phyloP scores from a whole-genome alignment of 2,888 invertebrate species.

The Melolontha melolontha region DNA sequence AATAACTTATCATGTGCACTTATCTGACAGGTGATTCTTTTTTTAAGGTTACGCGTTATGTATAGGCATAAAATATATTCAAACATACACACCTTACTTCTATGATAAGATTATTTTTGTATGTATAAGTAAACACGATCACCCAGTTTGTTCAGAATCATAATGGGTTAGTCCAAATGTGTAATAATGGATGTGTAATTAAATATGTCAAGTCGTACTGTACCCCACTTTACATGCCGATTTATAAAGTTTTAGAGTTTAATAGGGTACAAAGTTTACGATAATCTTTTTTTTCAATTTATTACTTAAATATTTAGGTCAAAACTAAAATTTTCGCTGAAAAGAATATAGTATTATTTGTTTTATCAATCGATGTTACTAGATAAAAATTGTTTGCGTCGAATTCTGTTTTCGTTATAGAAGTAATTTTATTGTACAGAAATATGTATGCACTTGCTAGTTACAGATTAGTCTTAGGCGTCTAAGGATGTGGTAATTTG shows the following conservation, averaged over 20 bases:
- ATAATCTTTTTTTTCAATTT: too few species aligned
- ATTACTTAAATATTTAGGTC: constrained; percentile 3
- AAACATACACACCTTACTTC: constrained; percentile 40
- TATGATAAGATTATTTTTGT: constrained; percentile 37
- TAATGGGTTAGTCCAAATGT: constrained; percentile 1
- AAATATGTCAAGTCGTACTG: too few species aligned
- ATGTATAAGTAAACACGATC: background rate
- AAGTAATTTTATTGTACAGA: too few species aligned
- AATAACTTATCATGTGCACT: constrained; percentile 25
- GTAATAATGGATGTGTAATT: too few species aligned
- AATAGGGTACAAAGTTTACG: too few species aligned
- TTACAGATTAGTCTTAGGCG: too few species aligned
- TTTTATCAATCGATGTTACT: background rate
- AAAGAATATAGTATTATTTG: constrained; percentile 8
- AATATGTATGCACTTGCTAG: too few species aligned
- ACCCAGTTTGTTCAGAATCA: background rate
- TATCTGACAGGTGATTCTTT: constrained; percentile 41
- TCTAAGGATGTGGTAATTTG: too few species aligned
- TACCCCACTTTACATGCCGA: too few species aligned
- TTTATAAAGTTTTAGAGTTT: too few species aligned
- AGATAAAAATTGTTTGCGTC: constrained; percentile 1
- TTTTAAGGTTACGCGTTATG: constrained; percentile 36
- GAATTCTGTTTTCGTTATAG: too few species aligned
- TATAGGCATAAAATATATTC: constrained; percentile 28
- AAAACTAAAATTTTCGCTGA: constrained; percentile 10